Conservation (phyloP, 53 echinoderm and acorn worm genomes). For the Crossaster papposus region DNA sequence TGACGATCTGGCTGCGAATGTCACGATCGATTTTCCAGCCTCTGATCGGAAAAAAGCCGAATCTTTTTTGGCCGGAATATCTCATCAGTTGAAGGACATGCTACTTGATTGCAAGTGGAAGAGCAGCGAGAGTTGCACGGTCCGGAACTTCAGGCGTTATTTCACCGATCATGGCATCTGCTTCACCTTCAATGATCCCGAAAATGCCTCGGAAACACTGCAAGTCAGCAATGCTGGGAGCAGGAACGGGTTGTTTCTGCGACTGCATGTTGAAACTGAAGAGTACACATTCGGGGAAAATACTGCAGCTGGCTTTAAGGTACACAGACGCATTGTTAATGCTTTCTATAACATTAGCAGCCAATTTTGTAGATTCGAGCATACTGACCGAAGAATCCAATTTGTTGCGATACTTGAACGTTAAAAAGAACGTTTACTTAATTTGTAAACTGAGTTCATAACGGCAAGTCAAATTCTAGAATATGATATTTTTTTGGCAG, state of each 20-base stretch:
- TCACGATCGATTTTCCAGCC: not conserved
- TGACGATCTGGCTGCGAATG: not conserved
- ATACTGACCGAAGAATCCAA: no score
- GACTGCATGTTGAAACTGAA: constrained; percentile 60
- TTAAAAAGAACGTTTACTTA: not conserved
- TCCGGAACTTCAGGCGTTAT: constrained; percentile 53
- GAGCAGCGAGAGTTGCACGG: constrained; percentile 38
- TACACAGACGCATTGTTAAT: not conserved
- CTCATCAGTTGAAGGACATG: constrained; percentile 68
- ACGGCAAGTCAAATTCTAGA: not conserved
- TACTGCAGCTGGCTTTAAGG: constrained; percentile 74
- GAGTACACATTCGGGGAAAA: constrained; percentile 73
- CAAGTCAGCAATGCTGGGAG: constrained; percentile 60
- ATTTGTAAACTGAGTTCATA: not conserved
- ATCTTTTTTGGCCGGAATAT: not conserved
- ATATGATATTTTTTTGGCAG: constrained; percentile 1
- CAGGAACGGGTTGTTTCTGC: constrained; percentile 61
- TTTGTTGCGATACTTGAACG: no score
- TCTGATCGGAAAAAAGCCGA: not conserved
- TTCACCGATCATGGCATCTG: constrained; percentile 77
- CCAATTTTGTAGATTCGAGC: no score
- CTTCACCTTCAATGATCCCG: constrained; percentile 67
- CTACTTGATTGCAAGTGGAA: constrained; percentile 62
- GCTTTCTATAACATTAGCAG: not conserved
- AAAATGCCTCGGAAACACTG: constrained; percentile 18